These are phyloP conservation scores for Blera fallax DNA, from an alignment of 2,888 invertebrate genomes.

Conservation along the genomic window DNA sequence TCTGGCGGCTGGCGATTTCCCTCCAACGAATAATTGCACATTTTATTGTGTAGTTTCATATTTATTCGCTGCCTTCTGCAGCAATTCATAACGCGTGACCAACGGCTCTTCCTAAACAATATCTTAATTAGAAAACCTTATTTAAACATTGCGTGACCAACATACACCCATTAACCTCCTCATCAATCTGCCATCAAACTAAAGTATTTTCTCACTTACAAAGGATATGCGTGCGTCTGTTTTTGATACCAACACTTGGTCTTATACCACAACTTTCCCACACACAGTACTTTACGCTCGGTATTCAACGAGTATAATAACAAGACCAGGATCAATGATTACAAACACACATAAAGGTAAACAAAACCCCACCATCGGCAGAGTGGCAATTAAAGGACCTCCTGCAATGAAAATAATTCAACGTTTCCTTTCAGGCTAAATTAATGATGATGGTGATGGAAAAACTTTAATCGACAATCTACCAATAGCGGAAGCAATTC, in stretches of 20 bases:
- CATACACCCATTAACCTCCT: not conserved
- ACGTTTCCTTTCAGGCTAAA: constrained; percentile 1
- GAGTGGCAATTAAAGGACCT: constrained; percentile 44
- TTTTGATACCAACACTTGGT: constrained; percentile 8
- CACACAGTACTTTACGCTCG: not conserved
- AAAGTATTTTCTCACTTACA: constrained; percentile 28
- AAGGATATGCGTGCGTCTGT: constrained; percentile 22
- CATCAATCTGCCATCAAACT: constrained; percentile 18
- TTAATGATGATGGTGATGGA: not conserved
- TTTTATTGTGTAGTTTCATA: not conserved
- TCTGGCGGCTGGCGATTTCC: not conserved
- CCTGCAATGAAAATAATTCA: constrained; percentile 49
- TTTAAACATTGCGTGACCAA: constrained; percentile 7
- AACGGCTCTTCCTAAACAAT: not conserved
- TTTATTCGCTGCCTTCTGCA: not conserved
- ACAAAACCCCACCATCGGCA: not conserved
- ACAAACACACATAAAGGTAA: not conserved
- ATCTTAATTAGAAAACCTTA: constrained; percentile 19
- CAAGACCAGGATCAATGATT: not conserved
- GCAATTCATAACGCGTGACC: not conserved
- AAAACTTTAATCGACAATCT: constrained; percentile 7
- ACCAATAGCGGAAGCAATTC: constrained; percentile 1
- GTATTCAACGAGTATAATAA: not conserved
- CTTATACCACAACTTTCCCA: not conserved
- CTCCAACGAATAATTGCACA: not conserved